Evolutionary conservation across 2,888 invertebrate species (phyloP).

Genomic region (Conistra vaccinii): DNA sequence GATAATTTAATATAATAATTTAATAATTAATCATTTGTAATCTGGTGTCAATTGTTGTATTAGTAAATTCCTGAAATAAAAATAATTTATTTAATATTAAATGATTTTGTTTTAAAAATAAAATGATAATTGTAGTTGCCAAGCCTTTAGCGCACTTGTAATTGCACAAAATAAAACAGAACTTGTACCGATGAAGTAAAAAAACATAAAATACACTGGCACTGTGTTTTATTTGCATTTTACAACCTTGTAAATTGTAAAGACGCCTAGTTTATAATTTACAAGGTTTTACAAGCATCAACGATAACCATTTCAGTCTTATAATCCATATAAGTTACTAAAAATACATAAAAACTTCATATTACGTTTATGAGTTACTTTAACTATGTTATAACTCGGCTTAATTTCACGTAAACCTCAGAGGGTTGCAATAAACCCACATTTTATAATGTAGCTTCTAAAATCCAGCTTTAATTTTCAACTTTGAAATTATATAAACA

Average conservation of each 20-base stretch:
- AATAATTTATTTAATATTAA: not conserved
- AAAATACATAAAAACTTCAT: slow-evolving; percentile 13
- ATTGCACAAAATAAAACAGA: not conserved
- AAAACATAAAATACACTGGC: not conserved
- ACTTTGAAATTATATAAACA: not conserved
- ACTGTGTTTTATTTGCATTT: not conserved
- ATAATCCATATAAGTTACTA: not conserved
- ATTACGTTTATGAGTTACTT: slow-evolving; percentile 22
- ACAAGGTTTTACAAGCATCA: not conserved
- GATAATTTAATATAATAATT: too few species aligned
- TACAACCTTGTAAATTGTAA: not conserved
- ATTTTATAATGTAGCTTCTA: slow-evolving; percentile 5
- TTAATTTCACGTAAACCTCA: slow-evolving; percentile 23
- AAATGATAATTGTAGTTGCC: not conserved
- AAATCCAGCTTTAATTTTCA: not conserved
- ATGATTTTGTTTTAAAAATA: not conserved
- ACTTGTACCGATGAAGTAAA: not conserved
- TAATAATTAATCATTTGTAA: not conserved
- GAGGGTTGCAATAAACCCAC: slow-evolving; percentile 25
- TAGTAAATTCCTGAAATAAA: not conserved
- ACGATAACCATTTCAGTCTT: not conserved
- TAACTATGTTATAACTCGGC: slow-evolving; percentile 6
- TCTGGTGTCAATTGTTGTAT: not conserved
- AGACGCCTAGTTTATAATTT: too few species aligned
- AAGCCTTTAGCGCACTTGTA: too few species aligned